Conservation (phyloP, 2,113 vertebrate genomes). For the Mohoua ochrocephala region DNA sequence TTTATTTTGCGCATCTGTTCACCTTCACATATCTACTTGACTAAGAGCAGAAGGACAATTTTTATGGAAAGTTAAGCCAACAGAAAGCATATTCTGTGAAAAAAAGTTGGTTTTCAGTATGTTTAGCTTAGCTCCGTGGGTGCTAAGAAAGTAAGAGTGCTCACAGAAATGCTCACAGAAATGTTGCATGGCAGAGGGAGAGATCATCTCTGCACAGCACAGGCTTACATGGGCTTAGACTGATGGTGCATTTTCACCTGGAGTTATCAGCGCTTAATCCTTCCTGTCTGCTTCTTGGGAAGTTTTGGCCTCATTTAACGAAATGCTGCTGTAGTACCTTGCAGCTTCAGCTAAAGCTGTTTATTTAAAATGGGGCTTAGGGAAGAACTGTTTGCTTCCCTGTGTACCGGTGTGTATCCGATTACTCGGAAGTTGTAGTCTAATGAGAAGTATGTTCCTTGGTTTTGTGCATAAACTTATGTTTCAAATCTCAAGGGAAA, state of each 20-base stretch:
- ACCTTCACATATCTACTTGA: background rate
- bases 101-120: background rate
- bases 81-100: background rate
- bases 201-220: background rate
- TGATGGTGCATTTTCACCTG: background rate
- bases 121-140: background rate
- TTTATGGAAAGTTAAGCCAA: background rate
- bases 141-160: background rate
- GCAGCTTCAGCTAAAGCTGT: background rate
- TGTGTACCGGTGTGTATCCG: background rate
- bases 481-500: background rate
- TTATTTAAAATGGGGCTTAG: background rate
- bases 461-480: background rate
- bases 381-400: background rate
- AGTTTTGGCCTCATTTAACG: background rate
- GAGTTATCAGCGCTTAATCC: background rate
- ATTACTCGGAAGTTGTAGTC: background rate
- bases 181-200: background rate
- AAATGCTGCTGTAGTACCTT: background rate
- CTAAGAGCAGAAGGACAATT: background rate
- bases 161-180: background rate
- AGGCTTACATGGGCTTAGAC: background rate
- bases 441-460: background rate
- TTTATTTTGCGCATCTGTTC: background rate
- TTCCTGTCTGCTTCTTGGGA: background rate